Conservation (phyloP, 2,888 invertebrate genomes). For the Quadriops clusia region DNA sequence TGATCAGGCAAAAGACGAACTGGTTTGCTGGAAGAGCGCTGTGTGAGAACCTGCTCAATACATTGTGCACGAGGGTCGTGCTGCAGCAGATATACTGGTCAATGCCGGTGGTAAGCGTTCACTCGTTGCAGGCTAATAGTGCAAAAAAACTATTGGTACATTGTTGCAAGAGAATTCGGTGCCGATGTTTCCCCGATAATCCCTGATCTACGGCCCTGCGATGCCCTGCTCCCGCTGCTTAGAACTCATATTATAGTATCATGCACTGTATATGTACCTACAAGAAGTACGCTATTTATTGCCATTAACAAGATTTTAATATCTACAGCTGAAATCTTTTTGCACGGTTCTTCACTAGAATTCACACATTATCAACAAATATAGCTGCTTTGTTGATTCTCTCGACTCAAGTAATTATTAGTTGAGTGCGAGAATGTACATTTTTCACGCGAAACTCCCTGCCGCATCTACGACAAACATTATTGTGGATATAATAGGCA, state of each 20-base stretch:
- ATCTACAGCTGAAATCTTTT: conserved; percentile 2
- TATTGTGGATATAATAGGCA: too few relatives aligned
- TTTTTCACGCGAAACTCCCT: too few relatives aligned
- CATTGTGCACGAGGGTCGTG: conserved; percentile 30
- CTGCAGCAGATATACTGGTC: conserved; percentile 30
- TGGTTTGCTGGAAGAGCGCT: conserved; percentile 23
- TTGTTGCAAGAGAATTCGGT: conserved; percentile 22
- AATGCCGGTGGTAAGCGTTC: conserved; percentile 31
- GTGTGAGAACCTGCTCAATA: conserved; percentile 30
- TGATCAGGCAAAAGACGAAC: not conserved
- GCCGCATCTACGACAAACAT: too few relatives aligned
- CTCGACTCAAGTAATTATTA: too few relatives aligned
- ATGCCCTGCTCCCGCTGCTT: conserved; percentile 8
- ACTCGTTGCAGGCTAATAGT: conserved; percentile 26
- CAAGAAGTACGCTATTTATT: conserved; percentile 7
- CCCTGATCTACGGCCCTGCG: conserved; percentile 20
- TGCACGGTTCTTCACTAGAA: not conserved
- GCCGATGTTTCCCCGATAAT: conserved; percentile 20
- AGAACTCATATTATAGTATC: conserved; percentile 12
- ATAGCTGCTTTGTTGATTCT: too few relatives aligned
- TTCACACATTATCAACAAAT: too few relatives aligned
- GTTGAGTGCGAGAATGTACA: too few relatives aligned
- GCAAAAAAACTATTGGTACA: conserved; percentile 21
- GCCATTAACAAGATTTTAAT: conserved; percentile 5
- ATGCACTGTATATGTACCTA: conserved; percentile 11